Conservation (phyloP, 1,140 invertebrate species). For the Brachionus calyciflorus region DNA sequence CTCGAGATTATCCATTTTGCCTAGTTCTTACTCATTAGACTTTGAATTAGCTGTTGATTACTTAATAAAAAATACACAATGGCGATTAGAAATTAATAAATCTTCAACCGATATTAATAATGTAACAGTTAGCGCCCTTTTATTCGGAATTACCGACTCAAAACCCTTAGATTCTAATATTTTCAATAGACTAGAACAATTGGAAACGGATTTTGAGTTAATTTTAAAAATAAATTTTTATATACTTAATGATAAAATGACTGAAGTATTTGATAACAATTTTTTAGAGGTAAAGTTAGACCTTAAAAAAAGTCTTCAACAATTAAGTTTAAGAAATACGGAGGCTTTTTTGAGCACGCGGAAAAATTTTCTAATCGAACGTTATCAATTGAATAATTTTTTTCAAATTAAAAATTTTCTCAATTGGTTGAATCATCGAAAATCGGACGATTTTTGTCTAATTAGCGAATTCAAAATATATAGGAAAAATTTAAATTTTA, state of each 20-base stretch:
- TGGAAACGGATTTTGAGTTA: not conserved
- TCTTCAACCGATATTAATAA: not conserved
- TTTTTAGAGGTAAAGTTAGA: not conserved
- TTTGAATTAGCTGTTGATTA: slow-evolving; percentile 8
- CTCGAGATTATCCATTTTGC: not conserved
- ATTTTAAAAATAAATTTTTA: slow-evolving; percentile 22
- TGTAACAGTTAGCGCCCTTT: not conserved
- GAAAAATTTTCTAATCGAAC: not conserved
- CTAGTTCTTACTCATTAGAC: slow-evolving; percentile 7
- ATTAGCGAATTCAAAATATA: slow-evolving; percentile 23
- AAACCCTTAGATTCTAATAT: not conserved
- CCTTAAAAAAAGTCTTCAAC: not conserved
- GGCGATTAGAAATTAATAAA: slow-evolving; percentile 8
- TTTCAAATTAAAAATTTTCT: not conserved
- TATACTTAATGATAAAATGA: slow-evolving; percentile 11
- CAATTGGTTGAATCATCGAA: not conserved
- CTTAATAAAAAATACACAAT: slow-evolving; percentile 1
- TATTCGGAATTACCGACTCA: not conserved
- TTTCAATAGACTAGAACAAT: not conserved
- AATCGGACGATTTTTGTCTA: slow-evolving; percentile 32
- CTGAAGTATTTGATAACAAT: slow-evolving; percentile 4
- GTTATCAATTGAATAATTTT: not conserved
- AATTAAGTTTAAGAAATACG: not conserved
- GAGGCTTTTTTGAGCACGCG: not conserved
- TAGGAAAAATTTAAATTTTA: not conserved